These are phyloP conservation scores for Hemicentrotus pulcherrimus DNA, from an alignment of 35 echinoderm and acorn worm genomes.

Conservation along the genomic window DNA sequence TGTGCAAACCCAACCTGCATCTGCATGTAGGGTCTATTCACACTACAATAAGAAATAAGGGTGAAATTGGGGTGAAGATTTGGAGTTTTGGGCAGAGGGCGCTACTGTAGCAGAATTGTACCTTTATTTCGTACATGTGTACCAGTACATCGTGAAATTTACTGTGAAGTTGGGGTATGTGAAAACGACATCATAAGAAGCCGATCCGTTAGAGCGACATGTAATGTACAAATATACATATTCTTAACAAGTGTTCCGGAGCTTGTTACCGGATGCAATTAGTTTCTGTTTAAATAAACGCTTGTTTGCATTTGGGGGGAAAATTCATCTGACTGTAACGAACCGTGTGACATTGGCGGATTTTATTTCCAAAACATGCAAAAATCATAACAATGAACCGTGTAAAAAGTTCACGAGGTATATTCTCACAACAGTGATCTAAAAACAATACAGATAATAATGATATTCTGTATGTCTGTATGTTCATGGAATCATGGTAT, in stretches of 20 bases:
- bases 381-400: neutral
- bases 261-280: neutral
- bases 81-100: too few relatives aligned
- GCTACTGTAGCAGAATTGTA: too few relatives aligned
- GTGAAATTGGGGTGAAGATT: too few relatives aligned
- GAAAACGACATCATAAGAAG: neutral
- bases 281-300: neutral
- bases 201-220: neutral
- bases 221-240: slow-evolving; percentile 1
- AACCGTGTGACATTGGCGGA: neutral
- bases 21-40: too few relatives aligned
- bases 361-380: neutral
- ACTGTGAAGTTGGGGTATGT: neutral
- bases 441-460: neutral
- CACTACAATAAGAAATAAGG: too few relatives aligned
- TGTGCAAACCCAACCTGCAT: too few relatives aligned
- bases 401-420: neutral
- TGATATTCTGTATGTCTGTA: neutral
- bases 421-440: neutral
- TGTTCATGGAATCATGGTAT: neutral
- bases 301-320: neutral
- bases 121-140: too few relatives aligned
- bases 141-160: too few relatives aligned
- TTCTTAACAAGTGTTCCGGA: slow-evolving; percentile 2
- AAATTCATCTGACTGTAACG: neutral